phyloP scores from a whole-genome alignment of 2,888 invertebrate genomes.

The Coelopa pilipes region DNA sequence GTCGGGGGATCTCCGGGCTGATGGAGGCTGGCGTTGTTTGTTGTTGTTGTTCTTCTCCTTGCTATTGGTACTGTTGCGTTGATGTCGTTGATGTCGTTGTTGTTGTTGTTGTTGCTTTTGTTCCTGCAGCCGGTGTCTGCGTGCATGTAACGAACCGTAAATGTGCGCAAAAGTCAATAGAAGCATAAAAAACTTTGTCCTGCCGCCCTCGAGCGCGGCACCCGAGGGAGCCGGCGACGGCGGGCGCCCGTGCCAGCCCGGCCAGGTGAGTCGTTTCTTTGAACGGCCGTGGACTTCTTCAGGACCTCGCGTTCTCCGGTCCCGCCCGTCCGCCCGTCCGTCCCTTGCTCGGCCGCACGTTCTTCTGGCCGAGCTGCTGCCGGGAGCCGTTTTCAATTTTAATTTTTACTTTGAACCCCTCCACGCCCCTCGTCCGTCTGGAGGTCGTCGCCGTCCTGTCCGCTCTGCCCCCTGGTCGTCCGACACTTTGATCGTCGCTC shows the following conservation, averaged over 20 bases:
- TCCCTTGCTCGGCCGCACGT: background rate
- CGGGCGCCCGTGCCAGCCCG: too few relatives aligned
- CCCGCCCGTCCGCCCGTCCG: background rate
- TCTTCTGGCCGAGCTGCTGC: background rate
- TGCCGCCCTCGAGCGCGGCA: too few relatives aligned
- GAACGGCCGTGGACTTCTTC: background rate
- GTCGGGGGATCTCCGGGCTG: too few relatives aligned
- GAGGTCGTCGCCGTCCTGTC: background rate
- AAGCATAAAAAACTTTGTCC: slow-evolving; percentile 13
- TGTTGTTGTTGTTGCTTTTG: background rate
- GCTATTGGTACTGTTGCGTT: too few relatives aligned
- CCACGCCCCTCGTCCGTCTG: background rate
- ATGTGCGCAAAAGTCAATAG: slow-evolving; percentile 28
- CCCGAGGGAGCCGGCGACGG: too few relatives aligned
- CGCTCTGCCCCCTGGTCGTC: background rate
- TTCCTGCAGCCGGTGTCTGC: background rate
- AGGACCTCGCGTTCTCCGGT: too few relatives aligned
- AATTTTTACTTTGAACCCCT: background rate
- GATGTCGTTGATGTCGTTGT: background rate
- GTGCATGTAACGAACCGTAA: slow-evolving; percentile 29
- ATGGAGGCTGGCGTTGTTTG: too few relatives aligned
- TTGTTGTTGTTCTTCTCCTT: too few relatives aligned
- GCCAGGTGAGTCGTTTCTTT: too few relatives aligned
- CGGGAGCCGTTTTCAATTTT: slow-evolving; percentile 3
- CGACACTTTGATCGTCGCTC: too few relatives aligned